phyloP scores from a whole-genome alignment of 2,113 vertebrate species.

The Thalassoma bifasciatum region DNA sequence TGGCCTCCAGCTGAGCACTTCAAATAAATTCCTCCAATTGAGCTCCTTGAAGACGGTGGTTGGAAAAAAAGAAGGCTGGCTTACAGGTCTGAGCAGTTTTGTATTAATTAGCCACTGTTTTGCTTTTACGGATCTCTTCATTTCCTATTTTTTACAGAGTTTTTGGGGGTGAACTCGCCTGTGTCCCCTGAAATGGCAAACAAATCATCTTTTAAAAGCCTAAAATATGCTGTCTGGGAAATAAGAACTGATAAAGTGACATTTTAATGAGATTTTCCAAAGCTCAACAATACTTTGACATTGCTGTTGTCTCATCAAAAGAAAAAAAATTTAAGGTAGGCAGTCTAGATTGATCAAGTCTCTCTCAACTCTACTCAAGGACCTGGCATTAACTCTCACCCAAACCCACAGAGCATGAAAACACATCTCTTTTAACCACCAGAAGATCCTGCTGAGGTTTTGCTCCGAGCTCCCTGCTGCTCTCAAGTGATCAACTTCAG shows the following conservation, averaged over 20 bases:
- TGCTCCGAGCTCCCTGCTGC: background rate
- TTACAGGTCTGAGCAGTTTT: background rate
- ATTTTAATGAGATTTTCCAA: too few species aligned
- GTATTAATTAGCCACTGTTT: slow-evolving; percentile 2
- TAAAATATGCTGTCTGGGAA: too few species aligned
- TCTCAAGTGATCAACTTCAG: background rate
- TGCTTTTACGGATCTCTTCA: background rate
- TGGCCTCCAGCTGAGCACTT: background rate
- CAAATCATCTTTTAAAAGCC: too few species aligned
- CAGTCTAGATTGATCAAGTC: too few species aligned
- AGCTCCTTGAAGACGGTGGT: background rate
- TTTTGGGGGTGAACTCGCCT: background rate
- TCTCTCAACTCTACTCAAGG: too few species aligned
- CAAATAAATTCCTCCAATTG: background rate
- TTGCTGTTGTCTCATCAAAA: too few species aligned
- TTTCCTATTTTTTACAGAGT: background rate
- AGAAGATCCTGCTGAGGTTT: background rate
- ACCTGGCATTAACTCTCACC: background rate
- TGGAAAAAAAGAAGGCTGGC: too few species aligned
- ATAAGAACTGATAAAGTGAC: too few species aligned
- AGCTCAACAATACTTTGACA: too few species aligned
- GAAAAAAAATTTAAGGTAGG: background rate
- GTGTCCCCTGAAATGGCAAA: background rate
- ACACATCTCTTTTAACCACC: background rate
- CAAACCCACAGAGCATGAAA: background rate